Percentiles rank a stretch among this genome's conserved stretches.
These are phyloP conservation scores for Lates japonicus DNA, from an alignment of 2,797 vertebrate genomes.

Conservation along the genomic window DNA sequence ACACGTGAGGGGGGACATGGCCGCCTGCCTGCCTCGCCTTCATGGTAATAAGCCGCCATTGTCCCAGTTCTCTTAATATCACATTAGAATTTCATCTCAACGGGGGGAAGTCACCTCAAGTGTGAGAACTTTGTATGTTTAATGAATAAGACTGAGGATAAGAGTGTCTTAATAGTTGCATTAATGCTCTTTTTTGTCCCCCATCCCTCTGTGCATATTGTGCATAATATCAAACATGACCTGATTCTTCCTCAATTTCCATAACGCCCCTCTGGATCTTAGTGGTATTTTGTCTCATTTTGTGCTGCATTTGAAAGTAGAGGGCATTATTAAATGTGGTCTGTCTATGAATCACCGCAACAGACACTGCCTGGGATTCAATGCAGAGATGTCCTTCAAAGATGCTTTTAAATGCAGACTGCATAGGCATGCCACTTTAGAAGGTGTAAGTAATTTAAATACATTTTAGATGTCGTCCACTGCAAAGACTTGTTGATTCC, in stretches of 20 bases:
- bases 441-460: neutral
- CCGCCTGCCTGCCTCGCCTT: slow-evolving; percentile 47
- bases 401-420: neutral
- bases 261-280: slow-evolving; percentile 77
- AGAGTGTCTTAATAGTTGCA: slow-evolving; percentile 62
- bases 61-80: slow-evolving; percentile 83
- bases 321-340: slow-evolving; percentile 50
- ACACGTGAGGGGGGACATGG: slow-evolving; percentile 46
- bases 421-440: neutral
- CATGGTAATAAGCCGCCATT: slow-evolving; percentile 69
- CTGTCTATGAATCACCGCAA: slow-evolving; percentile 32
- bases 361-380: slow-evolving; percentile 6
- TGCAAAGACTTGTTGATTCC: neutral
- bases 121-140: slow-evolving; percentile 78
- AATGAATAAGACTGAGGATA: slow-evolving; percentile 72
- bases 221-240: slow-evolving; percentile 82
- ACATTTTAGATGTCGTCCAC: neutral
- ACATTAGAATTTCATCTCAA: slow-evolving; percentile 84
- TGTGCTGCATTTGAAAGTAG: slow-evolving; percentile 61
- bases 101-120: slow-evolving; percentile 58
- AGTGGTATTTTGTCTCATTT: slow-evolving; percentile 81
- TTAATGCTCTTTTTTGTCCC: slow-evolving; percentile 58
- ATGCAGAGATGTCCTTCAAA: slow-evolving; percentile 33
- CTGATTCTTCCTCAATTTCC: slow-evolving; percentile 75
- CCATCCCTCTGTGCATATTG: slow-evolving; percentile 59